These are phyloP conservation scores for Acanthosepion esculentum DNA, from an alignment of 2,888 invertebrate species.

Conservation along the genomic window DNA sequence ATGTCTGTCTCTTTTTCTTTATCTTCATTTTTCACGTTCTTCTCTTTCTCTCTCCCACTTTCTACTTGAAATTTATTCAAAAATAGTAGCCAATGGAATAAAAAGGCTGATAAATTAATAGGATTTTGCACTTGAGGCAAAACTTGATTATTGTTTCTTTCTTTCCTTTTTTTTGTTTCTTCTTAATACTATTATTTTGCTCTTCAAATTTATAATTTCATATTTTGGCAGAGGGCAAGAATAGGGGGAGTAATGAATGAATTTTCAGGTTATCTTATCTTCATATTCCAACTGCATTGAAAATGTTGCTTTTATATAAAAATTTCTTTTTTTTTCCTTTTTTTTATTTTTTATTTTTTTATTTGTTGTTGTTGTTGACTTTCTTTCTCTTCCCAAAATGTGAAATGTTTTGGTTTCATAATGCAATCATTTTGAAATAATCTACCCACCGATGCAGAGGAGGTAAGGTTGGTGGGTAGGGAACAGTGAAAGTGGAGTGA, in stretches of 20 bases:
- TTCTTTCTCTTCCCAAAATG: neutral
- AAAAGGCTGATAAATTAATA: neutral
- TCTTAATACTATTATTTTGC: slow-evolving; percentile 2
- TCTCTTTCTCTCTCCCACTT: neutral
- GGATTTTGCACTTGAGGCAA: slow-evolving; percentile 33
- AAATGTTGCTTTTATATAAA: slow-evolving; percentile 33
- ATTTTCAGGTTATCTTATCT: slow-evolving; percentile 22
- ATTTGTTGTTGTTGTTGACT: neutral
- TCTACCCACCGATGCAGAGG: neutral
- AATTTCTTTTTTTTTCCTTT: neutral
- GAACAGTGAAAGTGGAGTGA: neutral
- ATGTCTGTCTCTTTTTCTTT: no score
- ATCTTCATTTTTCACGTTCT: no score
- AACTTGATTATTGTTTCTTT: neutral
- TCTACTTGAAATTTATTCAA: neutral
- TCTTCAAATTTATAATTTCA: slow-evolving; percentile 33
- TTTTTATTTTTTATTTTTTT: neutral
- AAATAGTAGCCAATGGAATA: neutral
- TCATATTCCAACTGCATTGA: slow-evolving; percentile 33
- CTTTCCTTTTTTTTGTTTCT: neutral
- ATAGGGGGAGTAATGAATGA: neutral
- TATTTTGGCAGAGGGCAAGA: slow-evolving; percentile 12
- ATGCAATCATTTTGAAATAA: slow-evolving; percentile 33
- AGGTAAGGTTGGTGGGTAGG: neutral
- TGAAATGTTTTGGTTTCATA: slow-evolving; percentile 33